Percentiles rank a stretch among this genome's conserved stretches.
These are phyloP conservation scores for Piezodorus guildinii DNA, from an alignment of 1,140 invertebrate species.

Conservation along the genomic window DNA sequence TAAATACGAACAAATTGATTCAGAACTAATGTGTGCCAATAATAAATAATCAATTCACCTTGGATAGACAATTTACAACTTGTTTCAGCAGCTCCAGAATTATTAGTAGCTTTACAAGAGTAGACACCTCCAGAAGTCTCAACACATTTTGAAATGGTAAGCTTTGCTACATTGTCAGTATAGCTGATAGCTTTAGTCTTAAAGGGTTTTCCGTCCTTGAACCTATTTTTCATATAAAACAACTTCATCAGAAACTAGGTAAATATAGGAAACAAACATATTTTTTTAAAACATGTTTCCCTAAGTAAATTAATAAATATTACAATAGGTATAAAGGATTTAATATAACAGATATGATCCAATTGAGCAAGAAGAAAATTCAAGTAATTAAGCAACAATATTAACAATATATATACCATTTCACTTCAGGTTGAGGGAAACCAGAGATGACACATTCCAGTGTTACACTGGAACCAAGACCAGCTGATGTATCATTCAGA, in stretches of 20 bases:
- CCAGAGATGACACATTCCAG: conserved; percentile 67
- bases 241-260: conserved; percentile 2
- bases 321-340: no score
- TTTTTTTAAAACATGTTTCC: background rate
- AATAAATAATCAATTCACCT: conserved; percentile 29
- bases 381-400: background rate
- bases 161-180: conserved; percentile 59
- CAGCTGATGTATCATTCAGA: conserved; percentile 44
- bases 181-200: conserved; percentile 45
- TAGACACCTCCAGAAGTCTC: conserved; percentile 54
- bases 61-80: conserved; percentile 50
- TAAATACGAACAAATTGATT: no score
- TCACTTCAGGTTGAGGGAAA: conserved; percentile 68
- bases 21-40: no score
- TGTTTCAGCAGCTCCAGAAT: conserved; percentile 57
- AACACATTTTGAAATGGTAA: conserved; percentile 52
- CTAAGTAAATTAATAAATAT: no score
- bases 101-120: conserved; percentile 57
- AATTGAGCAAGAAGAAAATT: no score
- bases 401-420: conserved; percentile 49
- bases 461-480: conserved; percentile 46
- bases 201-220: conserved; percentile 37
- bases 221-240: conserved; percentile 30
- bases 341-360: no score
- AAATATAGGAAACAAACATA: background rate